Evolutionary conservation across 2,113 vertebrate genomes (phyloP), one percentile per base, ranked within the genome.

Genomic region (Dipodomys ordii): DNA sequence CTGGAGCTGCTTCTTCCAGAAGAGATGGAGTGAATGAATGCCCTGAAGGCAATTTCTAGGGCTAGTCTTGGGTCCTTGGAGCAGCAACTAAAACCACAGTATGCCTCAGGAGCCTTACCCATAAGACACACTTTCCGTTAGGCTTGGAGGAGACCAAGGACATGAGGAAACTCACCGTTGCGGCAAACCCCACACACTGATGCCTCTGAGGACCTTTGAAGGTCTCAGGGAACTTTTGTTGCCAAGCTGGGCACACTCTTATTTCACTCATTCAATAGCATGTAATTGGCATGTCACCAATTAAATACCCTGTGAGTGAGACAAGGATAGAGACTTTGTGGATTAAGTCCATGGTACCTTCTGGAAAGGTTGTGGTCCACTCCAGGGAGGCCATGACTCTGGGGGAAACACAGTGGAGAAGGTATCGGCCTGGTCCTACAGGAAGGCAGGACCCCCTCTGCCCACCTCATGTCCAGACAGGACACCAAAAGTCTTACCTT

Each of bases 401-500:
- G 18, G 71, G 88, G 49, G 39, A 39, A 69, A 44, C 4, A 2
- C 4, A 1, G 69, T 4, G 7, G 1, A 0, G 9, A 20, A 0
- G 68, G 39, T 32, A 18, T 57, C 0, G n/a, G 19, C 64, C n/a
- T 2, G 10, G 12, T 69, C 3, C 44, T 6, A 4, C 6, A 1
- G 20, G 27, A 6, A 57, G 15, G 44, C 62, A 16, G 27, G 28
- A 23, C 2, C 15, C n/a, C 3, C 35, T 5, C 9, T 28, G 32
- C 20, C 30, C 0, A 1, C 35, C 46, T 65, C 32, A 44, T 18
- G 39, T 79, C 83, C 30, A 4, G 72, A 80, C 12, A 74, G 22
- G 86, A 86, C 9, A 0, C 65, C 22, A 22, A 11, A 27, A 39
- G 39, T 68, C 97, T 96, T 97, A 97, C 97, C 96, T 97, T 97